Evolutionary conservation across 1,140 invertebrate genomes (phyloP).

Genomic region (Heliconius melpomene): DNA sequence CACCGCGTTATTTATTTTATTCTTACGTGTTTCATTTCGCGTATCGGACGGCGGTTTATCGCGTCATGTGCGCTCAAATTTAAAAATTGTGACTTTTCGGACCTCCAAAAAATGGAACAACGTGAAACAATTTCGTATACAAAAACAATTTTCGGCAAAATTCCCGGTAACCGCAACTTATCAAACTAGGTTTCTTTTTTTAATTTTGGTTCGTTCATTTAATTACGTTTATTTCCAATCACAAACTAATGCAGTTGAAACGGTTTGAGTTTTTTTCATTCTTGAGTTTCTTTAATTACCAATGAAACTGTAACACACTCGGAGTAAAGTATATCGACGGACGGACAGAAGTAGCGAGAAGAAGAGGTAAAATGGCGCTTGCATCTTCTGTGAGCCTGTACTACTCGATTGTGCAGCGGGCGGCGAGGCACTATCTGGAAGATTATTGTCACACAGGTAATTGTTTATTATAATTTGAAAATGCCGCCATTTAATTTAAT

Average conservation of each 20-base stretch:
- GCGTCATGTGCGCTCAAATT: constrained; percentile 61
- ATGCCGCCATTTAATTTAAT: constrained; percentile 29
- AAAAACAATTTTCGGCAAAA: constrained; percentile 68
- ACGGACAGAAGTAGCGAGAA: constrained; percentile 60
- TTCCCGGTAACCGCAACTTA: constrained; percentile 68
- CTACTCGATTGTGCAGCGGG: constrained; percentile 80
- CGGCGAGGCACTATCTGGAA: constrained; percentile 79
- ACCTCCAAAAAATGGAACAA: constrained; percentile 68
- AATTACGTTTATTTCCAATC: constrained; percentile 39
- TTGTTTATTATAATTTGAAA: constrained; percentile 21
- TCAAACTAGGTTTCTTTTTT: constrained; percentile 69
- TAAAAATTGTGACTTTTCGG: constrained; percentile 71
- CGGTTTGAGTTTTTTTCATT: constrained; percentile 45
- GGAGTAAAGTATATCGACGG: constrained; percentile 60
- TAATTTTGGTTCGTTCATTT: constrained; percentile 48
- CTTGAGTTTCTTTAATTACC: constrained; percentile 66
- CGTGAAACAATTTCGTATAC: constrained; percentile 64
- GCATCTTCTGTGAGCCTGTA: constrained; percentile 81
- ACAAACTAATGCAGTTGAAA: constrained; percentile 66
- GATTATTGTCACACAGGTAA: constrained; percentile 80
- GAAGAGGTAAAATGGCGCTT: constrained; percentile 74
- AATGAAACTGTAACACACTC: constrained; percentile 60
- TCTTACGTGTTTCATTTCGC: constrained; percentile 76
- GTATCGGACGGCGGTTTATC: constrained; percentile 74
- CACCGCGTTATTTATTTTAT: constrained; percentile 71